phyloP scores from a whole-genome alignment of 1,140 invertebrate genomes.

The Neotoxoptera formosana region DNA sequence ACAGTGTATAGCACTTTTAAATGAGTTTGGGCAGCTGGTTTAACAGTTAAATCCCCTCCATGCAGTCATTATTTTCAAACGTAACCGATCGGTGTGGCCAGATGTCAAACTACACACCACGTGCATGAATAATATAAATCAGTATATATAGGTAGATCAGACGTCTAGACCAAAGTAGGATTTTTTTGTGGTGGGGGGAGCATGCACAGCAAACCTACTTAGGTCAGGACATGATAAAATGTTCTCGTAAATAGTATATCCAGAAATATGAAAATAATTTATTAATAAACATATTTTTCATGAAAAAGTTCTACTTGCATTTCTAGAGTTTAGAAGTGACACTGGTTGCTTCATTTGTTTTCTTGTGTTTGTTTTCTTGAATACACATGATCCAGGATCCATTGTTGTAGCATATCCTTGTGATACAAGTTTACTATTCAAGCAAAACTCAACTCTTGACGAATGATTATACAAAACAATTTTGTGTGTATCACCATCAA shows the following conservation, averaged over 20 bases:
- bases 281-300: neutral
- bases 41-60: neutral
- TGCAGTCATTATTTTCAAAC: neutral
- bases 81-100: neutral
- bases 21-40: neutral
- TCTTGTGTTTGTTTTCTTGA: neutral
- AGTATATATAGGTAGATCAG: neutral
- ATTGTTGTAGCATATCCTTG: neutral
- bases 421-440: constrained; percentile 32
- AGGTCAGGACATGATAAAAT: no score
- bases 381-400: neutral
- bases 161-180: neutral
- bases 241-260: neutral
- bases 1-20: neutral
- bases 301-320: neutral
- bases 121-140: neutral
- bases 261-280: neutral
- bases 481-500: constrained; percentile 64
- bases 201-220: no score
- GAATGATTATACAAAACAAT: constrained; percentile 63
- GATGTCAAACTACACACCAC: neutral
- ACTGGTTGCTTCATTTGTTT: neutral
- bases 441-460: constrained; percentile 6
- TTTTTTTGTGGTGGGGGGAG: neutral
- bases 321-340: neutral